phyloP scores from a whole-genome alignment of 2,113 vertebrate genomes.

The Antidorcas marsupialis region DNA sequence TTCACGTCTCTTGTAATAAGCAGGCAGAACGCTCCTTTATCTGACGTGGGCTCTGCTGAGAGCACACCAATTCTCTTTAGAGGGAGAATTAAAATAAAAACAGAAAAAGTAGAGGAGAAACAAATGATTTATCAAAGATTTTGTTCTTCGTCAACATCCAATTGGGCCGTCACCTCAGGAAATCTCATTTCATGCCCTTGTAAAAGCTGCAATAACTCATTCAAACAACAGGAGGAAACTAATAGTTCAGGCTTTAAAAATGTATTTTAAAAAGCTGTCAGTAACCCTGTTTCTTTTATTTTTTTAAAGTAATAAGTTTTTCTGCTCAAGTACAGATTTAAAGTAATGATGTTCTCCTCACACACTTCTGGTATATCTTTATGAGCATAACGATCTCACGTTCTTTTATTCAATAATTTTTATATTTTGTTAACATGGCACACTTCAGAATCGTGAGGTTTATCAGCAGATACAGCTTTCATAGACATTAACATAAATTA shows the following conservation, averaged over 20 bases:
- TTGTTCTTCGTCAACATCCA: constrained; percentile 30
- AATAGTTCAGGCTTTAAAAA: constrained; percentile 70
- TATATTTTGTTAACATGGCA: constrained; percentile 55
- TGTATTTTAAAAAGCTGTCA: constrained; percentile 46
- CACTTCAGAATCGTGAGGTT: constrained; percentile 36
- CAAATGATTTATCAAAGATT: not conserved
- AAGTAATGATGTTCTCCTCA: constrained; percentile 15
- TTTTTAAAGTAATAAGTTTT: constrained; percentile 65
- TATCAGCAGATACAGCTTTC: constrained; percentile 19
- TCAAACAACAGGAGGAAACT: constrained; percentile 66
- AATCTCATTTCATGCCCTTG: constrained; percentile 52
- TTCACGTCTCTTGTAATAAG: not conserved
- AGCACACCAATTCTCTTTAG: not conserved
- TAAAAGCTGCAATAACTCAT: constrained; percentile 42
- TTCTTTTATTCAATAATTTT: constrained; percentile 61
- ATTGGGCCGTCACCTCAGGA: constrained; percentile 45
- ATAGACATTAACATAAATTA: not conserved
- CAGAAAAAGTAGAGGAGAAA: not conserved
- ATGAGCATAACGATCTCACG: constrained; percentile 27
- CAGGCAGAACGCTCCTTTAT: not conserved
- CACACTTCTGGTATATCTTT: constrained; percentile 58
- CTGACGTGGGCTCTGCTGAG: not conserved
- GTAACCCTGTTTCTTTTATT: constrained; percentile 34
- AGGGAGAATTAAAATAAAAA: not conserved
- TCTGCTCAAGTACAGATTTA: constrained; percentile 53